Conservation (phyloP, 2,888 invertebrate genomes). For the Diachrysia chrysitis region DNA sequence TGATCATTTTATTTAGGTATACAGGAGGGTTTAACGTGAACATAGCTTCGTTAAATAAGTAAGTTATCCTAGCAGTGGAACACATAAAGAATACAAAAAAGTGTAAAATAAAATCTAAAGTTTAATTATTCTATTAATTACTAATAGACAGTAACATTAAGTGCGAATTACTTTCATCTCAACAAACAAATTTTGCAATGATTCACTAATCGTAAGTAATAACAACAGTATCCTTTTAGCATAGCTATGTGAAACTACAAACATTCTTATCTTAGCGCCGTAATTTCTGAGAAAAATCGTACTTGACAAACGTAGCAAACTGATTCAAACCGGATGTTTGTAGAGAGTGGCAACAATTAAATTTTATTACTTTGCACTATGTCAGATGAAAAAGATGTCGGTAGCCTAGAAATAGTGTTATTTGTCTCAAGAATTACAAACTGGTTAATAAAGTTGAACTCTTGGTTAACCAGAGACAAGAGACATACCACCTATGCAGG, state of each 20-base stretch:
- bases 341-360: constrained; percentile 40
- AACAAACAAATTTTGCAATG: not conserved
- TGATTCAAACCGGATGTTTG: constrained; percentile 43
- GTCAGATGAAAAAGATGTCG: constrained; percentile 1
- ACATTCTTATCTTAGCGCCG: constrained; percentile 6
- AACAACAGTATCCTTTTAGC: constrained; percentile 13
- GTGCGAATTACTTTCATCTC: not conserved
- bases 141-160: too few species aligned
- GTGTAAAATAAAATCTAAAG: too few species aligned
- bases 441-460: not conserved
- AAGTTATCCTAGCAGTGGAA: too few species aligned
- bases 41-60: too few species aligned
- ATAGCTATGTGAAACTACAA: constrained; percentile 22
- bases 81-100: too few species aligned
- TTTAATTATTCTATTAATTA: too few species aligned
- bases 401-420: not conserved
- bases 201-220: not conserved
- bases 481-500: too few species aligned
- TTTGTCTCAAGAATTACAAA: not conserved
- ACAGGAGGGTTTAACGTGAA: too few species aligned
- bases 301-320: constrained; percentile 40
- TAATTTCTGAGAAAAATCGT: constrained; percentile 52
- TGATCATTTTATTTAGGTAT: too few species aligned
- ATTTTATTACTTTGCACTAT: constrained; percentile 40
- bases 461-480: not conserved